Conservation (phyloP, 2,888 invertebrate genomes). For the Megamerina dolium region DNA sequence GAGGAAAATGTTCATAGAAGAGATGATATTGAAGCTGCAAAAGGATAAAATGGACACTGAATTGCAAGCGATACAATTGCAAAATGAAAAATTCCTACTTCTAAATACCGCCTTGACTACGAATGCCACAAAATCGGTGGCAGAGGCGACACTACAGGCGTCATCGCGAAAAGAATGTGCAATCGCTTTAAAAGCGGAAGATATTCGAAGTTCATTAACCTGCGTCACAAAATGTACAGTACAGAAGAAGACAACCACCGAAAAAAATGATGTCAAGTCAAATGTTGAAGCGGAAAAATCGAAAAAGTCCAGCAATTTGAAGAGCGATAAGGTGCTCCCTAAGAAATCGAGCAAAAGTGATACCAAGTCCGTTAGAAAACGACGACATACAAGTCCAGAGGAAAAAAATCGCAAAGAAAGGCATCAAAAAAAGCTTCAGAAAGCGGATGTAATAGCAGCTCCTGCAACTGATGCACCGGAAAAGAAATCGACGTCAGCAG, state of each 20-base stretch:
- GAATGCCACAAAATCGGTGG: slow-evolving; percentile 18
- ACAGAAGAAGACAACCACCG: not conserved
- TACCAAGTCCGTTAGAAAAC: not conserved
- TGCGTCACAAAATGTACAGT: not conserved
- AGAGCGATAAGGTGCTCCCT: too few species aligned
- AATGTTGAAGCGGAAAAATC: not conserved
- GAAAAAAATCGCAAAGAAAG: too few species aligned
- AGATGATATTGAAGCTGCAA: slow-evolving; percentile 44
- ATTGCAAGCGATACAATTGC: slow-evolving; percentile 37
- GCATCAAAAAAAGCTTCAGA: too few species aligned
- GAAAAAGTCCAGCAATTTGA: not conserved
- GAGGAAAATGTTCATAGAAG: slow-evolving; percentile 43
- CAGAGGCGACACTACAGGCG: not conserved
- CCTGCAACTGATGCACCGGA: not conserved
- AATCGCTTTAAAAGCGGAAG: not conserved
- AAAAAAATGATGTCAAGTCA: not conserved
- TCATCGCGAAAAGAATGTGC: not conserved
- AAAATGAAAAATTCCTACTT: slow-evolving; percentile 41
- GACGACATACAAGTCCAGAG: not conserved
- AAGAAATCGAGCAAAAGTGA: too few species aligned
- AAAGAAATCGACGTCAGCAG: not conserved
- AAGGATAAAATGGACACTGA: slow-evolving; percentile 45
- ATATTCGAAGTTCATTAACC: not conserved
- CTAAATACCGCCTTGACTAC: slow-evolving; percentile 32
- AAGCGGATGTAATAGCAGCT: too few species aligned